A percentile compares a stretch with the other conserved stretches of the same genome.
Evolutionary conservation across 2,888 invertebrate species (phyloP).

Genomic region (Lasiommata megera): DNA sequence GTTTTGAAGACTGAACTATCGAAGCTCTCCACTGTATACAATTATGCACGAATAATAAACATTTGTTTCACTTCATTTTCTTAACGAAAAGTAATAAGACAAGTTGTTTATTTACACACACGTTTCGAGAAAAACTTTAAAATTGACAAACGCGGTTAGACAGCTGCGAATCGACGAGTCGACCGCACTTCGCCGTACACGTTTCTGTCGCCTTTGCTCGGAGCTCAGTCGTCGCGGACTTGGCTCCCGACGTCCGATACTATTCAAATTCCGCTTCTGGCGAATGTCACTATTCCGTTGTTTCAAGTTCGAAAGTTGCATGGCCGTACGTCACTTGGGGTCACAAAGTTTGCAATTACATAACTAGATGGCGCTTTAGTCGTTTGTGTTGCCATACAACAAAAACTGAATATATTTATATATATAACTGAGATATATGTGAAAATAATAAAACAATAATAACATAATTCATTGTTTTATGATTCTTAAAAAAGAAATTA

Average conservation of each 20-base stretch:
- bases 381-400: constrained; percentile 14
- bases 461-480: no score
- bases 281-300: constrained; percentile 64
- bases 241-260: constrained; percentile 44
- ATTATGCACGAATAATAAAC: constrained; percentile 68
- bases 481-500: no score
- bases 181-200: constrained; percentile 81
- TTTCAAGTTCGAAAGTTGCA: constrained; percentile 73
- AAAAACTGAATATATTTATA: no score
- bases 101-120: constrained; percentile 78
- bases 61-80: constrained; percentile 73
- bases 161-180: constrained; percentile 79
- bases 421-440: no score
- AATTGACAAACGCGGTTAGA: constrained; percentile 73
- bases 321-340: constrained; percentile 39
- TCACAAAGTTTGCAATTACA: constrained; percentile 39
- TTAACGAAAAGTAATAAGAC: constrained; percentile 67
- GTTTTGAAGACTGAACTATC: constrained; percentile 49
- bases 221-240: constrained; percentile 43
- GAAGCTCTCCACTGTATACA: constrained; percentile 57
- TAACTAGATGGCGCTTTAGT: constrained; percentile 50
- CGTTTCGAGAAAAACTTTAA: constrained; percentile 73
- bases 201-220: constrained; percentile 67
- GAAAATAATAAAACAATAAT: no score
- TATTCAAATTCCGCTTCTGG: constrained; percentile 66